Evolutionary conservation across 2,888 invertebrate species (phyloP).

Genomic region (Yponomeuta malinellus): DNA sequence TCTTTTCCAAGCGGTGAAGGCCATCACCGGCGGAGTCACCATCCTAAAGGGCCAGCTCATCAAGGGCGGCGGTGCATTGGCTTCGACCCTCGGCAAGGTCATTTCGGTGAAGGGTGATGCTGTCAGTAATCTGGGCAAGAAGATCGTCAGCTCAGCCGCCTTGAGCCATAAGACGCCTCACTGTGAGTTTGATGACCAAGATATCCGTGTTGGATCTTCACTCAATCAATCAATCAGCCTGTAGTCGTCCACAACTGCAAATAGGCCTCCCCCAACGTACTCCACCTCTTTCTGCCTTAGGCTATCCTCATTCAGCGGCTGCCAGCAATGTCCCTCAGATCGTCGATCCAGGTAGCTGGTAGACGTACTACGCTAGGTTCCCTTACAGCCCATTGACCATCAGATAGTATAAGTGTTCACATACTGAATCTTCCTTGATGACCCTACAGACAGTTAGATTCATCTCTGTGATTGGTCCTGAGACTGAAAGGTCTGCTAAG

Average conservation of each 20-base stretch:
- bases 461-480: no score
- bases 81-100: slow-evolving; percentile 68
- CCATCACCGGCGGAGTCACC: slow-evolving; percentile 90
- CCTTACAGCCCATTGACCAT: no score
- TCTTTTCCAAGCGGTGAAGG: slow-evolving; percentile 90
- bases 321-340: no score
- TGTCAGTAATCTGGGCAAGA: slow-evolving; percentile 86
- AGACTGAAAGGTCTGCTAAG: no score
- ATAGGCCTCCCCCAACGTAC: background rate
- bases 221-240: background rate
- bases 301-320: no score
- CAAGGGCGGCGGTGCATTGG: slow-evolving; percentile 84
- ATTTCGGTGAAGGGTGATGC: slow-evolving; percentile 87
- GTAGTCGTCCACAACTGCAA: background rate
- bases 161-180: slow-evolving; percentile 70
- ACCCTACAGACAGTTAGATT: no score
- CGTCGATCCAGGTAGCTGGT: no score
- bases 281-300: background rate
- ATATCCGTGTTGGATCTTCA: no score
- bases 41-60: slow-evolving; percentile 92
- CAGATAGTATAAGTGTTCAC: no score
- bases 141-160: slow-evolving; percentile 85
- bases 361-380: no score
- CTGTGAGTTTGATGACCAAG: slow-evolving; percentile 34
- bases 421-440: no score